A percentile compares a stretch with the other conserved stretches of the same genome.
Conservation (phyloP, 2,797 vertebrate species). For the Scleropages formosus region DNA sequence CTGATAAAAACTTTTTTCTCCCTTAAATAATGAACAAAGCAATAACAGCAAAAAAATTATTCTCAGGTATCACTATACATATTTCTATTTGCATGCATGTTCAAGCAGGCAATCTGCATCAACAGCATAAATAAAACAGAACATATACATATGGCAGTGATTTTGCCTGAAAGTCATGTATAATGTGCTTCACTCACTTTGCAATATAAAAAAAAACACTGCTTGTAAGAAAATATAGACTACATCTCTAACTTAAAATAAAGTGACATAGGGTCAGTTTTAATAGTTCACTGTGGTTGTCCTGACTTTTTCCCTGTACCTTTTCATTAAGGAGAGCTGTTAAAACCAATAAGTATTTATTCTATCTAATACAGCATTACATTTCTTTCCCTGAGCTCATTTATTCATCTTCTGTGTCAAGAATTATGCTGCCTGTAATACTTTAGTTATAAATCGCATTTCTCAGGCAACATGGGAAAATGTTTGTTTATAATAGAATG, state of each 20-base stretch:
- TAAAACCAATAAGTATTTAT: constrained; percentile 11
- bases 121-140: constrained; percentile 43
- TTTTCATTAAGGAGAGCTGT: constrained; percentile 24
- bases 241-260: constrained; percentile 53
- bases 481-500: constrained; percentile 59
- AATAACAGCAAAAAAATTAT: constrained; percentile 11
- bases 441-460: constrained; percentile 36
- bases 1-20: constrained; percentile 23
- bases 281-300: constrained; percentile 19
- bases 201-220: constrained; percentile 57
- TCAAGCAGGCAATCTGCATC: constrained; percentile 38
- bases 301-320: constrained; percentile 30
- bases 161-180: constrained; percentile 61
- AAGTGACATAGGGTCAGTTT: constrained; percentile 22
- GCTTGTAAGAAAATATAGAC: constrained; percentile 68
- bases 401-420: constrained; percentile 15
- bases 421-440: constrained; percentile 37
- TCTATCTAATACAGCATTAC: constrained; percentile 26
- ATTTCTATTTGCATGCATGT: constrained; percentile 38
- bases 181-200: constrained; percentile 32
- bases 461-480: constrained; percentile 59
- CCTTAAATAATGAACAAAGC: constrained; percentile 8
- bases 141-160: constrained; percentile 70
- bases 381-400: constrained; percentile 30
- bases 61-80: constrained; percentile 16